These are phyloP conservation scores for Antheraea pernyi DNA, from an alignment of 1,140 invertebrate species.

Conservation along the genomic window DNA sequence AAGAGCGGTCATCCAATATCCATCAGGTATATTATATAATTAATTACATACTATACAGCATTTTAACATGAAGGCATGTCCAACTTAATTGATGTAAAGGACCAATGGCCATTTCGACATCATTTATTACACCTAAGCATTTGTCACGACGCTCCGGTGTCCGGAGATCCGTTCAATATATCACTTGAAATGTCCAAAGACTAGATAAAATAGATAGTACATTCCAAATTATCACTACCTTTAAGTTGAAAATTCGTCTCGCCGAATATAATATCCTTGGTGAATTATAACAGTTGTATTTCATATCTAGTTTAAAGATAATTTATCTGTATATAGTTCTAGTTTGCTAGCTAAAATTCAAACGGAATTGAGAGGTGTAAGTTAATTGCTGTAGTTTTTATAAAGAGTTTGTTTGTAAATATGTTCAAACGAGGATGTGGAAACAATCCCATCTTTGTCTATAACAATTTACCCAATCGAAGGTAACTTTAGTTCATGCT, in stretches of 20 bases:
- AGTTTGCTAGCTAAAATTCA: too few species aligned
- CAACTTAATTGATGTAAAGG: neutral
- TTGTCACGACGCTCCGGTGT: neutral
- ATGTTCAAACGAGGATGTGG: too few species aligned
- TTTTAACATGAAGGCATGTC: neutral
- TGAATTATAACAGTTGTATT: too few species aligned
- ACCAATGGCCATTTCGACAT: neutral
- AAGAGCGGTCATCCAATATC: too few species aligned
- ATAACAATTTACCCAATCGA: too few species aligned
- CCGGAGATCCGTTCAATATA: neutral
- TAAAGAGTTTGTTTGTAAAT: too few species aligned
- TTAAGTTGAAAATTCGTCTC: neutral
- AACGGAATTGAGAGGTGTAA: too few species aligned
- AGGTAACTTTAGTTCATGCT: too few species aligned
- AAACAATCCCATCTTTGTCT: too few species aligned
- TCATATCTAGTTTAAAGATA: too few species aligned
- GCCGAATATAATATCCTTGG: neutral
- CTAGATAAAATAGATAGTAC: neutral
- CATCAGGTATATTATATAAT: neutral
- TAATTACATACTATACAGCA: neutral
- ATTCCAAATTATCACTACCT: neutral
- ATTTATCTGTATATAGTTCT: too few species aligned
- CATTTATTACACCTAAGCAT: neutral
- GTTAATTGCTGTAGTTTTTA: too few species aligned
- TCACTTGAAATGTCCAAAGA: neutral